Percentiles rank a stretch among this genome's conserved stretches.
Evolutionary conservation across 2,113 vertebrate genomes (phyloP).

Genomic region (Cephalopterus ornatus): DNA sequence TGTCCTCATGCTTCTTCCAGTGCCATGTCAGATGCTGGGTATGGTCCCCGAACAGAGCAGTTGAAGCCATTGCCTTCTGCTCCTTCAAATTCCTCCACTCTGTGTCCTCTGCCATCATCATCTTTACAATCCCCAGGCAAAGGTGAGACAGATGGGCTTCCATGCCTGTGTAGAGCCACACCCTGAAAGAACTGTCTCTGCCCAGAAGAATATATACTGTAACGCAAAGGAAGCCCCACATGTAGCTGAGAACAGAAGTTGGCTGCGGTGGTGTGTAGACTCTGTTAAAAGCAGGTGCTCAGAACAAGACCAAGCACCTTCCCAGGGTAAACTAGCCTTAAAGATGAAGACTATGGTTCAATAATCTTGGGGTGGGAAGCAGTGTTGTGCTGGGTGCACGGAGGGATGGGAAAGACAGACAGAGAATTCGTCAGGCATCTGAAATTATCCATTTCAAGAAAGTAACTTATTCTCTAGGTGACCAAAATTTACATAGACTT

Average conservation of each 20-base stretch:
- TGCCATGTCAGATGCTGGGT: neutral
- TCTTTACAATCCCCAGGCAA: neutral
- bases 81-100: neutral
- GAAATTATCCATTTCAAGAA: neutral
- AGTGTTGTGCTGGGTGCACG: neutral
- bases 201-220: neutral
- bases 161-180: neutral
- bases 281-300: neutral
- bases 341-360: neutral
- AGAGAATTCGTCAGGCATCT: neutral
- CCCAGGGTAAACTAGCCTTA: neutral
- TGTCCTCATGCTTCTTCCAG: neutral
- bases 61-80: neutral
- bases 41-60: neutral
- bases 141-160: neutral
- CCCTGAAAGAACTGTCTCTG: neutral
- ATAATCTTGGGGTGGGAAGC: neutral
- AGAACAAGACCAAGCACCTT: neutral
- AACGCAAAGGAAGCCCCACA: neutral
- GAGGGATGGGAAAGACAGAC: neutral
- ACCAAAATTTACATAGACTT: accelerated
- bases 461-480: neutral
- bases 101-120: neutral
- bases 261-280: neutral
- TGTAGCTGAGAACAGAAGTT: neutral